phyloP scores from a whole-genome alignment of 2,113 vertebrate species.

The Struthidea cinerea region DNA sequence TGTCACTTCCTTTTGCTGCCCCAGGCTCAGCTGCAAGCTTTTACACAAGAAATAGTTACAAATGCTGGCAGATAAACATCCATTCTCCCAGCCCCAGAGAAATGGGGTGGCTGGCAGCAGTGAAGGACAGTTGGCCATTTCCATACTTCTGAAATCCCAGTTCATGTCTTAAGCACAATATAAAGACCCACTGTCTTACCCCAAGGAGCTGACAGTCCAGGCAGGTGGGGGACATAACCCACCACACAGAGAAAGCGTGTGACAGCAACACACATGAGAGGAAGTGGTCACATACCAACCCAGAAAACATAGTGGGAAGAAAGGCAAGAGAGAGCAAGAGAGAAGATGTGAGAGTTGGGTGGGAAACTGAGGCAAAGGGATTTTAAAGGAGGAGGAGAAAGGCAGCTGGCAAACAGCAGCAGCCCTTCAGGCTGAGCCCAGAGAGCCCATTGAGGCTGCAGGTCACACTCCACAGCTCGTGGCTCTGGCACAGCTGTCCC shows the following conservation, averaged over 20 bases:
- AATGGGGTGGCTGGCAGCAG: background rate
- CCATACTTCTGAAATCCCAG: background rate
- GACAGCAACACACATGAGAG: background rate
- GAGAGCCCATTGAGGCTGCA: background rate
- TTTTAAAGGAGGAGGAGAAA: background rate
- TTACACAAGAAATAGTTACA: background rate
- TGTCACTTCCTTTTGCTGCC: background rate
- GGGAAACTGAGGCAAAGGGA: background rate
- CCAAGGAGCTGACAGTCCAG: background rate
- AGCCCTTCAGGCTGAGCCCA: background rate
- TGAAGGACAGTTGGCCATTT: background rate
- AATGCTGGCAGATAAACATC: background rate
- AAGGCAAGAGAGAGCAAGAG: background rate
- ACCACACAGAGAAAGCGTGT: background rate
- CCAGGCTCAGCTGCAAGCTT: background rate
- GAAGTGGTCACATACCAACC: background rate
- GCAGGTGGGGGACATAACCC: background rate
- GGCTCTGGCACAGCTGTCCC: background rate
- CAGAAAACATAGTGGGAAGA: background rate
- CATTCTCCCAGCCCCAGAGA: background rate
- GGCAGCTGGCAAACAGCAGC: background rate
- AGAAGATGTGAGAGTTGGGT: background rate
- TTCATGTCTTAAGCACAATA: background rate
- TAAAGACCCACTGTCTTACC: background rate
- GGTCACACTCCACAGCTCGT: background rate